Evolutionary conservation across 2,113 vertebrate genomes (phyloP).

Genomic region (Coryphaenoides rupestris): DNA sequence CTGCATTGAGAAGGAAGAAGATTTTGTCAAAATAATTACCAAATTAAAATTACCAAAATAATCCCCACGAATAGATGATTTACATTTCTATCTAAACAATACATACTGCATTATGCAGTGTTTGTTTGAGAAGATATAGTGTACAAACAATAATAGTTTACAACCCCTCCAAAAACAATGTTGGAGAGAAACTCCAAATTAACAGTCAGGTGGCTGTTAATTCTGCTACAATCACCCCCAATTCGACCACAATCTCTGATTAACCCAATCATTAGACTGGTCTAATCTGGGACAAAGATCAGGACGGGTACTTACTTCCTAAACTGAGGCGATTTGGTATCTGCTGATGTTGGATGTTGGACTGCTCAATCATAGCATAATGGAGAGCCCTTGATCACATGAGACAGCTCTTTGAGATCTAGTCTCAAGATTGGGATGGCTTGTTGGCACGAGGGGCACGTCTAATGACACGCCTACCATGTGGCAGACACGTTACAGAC

Average conservation of each 20-base stretch:
- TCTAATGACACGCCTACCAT: not conserved
- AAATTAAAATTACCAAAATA: no score
- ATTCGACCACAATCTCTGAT: conserved; percentile 10
- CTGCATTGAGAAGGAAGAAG: no score
- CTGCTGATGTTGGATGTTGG: conserved; percentile 26
- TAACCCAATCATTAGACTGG: conserved; percentile 5
- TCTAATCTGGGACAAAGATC: conserved; percentile 10
- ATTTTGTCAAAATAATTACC: no score
- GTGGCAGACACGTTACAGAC: not conserved
- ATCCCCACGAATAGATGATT: no score
- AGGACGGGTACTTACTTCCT: conserved; percentile 22
- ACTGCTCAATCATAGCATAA: conserved; percentile 20
- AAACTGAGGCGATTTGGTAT: conserved; percentile 34
- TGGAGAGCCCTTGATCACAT: conserved; percentile 10
- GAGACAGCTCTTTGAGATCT: conserved; percentile 12
- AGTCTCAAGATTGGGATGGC: conserved; percentile 8
- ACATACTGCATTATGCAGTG: no score
- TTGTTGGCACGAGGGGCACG: not conserved
- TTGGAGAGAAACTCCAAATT: no score
- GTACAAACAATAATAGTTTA: no score
- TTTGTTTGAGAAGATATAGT: no score
- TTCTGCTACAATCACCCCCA: not conserved
- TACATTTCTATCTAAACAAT: no score
- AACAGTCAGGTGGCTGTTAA: not conserved
- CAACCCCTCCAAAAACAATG: no score